These are phyloP conservation scores for Spermophilus dauricus DNA, from an alignment of 2,113 vertebrate genomes.

Conservation along the genomic window DNA sequence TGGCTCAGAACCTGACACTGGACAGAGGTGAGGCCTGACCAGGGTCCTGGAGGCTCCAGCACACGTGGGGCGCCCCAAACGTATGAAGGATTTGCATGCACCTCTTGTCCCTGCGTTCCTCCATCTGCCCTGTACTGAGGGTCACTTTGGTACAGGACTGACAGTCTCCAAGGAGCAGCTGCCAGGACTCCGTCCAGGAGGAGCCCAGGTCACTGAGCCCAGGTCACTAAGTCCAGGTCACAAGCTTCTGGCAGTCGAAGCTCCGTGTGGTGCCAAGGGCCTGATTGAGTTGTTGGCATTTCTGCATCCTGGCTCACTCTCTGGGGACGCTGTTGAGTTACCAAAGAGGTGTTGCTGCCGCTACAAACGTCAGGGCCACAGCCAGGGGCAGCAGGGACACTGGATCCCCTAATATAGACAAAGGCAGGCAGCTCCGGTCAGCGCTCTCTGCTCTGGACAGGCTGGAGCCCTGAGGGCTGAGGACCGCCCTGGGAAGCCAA, in stretches of 20 bases:
- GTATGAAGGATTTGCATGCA: fast-evolving
- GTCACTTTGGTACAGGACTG: not conserved
- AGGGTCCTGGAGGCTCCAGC: too few species aligned
- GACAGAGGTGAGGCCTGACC: too few species aligned
- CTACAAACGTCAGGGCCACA: not conserved
- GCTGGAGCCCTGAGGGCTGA: not conserved
- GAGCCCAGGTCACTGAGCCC: not conserved
- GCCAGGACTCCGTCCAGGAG: not conserved
- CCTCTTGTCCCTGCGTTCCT: fast-evolving
- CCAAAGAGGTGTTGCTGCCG: not conserved
- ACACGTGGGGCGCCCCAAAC: not conserved
- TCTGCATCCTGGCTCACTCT: not conserved
- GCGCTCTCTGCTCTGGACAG: not conserved
- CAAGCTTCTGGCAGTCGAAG: not conserved
- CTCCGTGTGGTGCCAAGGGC: not conserved
- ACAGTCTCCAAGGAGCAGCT: not conserved
- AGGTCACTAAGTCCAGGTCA: not conserved
- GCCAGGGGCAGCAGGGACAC: not conserved
- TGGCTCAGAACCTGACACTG: not conserved
- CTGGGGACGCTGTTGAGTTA: not conserved
- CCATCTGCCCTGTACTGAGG: too few species aligned
- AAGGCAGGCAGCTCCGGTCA: not conserved
- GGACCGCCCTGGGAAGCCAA: not conserved
- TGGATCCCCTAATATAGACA: conserved; percentile 51
- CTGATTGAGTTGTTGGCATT: not conserved